Conservation (phyloP, 2,888 invertebrate genomes). For the Volucella inflata region DNA sequence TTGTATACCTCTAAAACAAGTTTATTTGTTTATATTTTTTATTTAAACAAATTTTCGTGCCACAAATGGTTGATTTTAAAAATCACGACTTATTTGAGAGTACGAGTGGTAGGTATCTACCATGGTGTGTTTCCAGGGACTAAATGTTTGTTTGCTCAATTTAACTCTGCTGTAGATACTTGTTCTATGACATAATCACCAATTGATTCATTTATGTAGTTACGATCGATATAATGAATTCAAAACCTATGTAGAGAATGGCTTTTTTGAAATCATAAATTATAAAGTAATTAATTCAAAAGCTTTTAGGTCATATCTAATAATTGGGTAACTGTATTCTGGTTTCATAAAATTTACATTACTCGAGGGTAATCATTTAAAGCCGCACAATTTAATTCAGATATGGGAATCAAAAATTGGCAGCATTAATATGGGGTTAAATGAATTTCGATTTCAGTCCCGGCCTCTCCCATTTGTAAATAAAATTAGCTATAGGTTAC, state of each 20-base stretch:
- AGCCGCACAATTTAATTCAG: not conserved
- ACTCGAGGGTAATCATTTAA: not conserved
- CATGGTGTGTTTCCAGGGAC: not conserved
- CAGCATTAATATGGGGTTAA: too few species aligned
- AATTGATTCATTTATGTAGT: not conserved
- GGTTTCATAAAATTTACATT: not conserved
- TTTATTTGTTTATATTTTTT: not conserved
- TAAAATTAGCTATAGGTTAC: too few species aligned
- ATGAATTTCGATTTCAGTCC: too few species aligned
- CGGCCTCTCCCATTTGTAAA: too few species aligned
- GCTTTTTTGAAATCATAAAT: slow-evolving; percentile 48
- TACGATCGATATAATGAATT: slow-evolving; percentile 18
- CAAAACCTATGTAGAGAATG: slow-evolving; percentile 24
- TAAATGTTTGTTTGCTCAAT: not conserved
- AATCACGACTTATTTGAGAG: not conserved
- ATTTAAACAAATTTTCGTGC: not conserved
- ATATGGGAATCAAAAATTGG: too few species aligned
- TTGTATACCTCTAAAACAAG: not conserved
- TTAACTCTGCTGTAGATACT: not conserved
- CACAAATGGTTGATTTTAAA: not conserved
- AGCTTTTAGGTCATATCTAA: slow-evolving; percentile 18
- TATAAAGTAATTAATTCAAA: slow-evolving; percentile 50
- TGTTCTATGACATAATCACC: not conserved
- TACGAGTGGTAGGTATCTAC: not conserved
- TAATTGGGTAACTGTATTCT: slow-evolving; percentile 24